phyloP scores from a whole-genome alignment of 2,113 vertebrate genomes.

The Montifringilla adamsi region DNA sequence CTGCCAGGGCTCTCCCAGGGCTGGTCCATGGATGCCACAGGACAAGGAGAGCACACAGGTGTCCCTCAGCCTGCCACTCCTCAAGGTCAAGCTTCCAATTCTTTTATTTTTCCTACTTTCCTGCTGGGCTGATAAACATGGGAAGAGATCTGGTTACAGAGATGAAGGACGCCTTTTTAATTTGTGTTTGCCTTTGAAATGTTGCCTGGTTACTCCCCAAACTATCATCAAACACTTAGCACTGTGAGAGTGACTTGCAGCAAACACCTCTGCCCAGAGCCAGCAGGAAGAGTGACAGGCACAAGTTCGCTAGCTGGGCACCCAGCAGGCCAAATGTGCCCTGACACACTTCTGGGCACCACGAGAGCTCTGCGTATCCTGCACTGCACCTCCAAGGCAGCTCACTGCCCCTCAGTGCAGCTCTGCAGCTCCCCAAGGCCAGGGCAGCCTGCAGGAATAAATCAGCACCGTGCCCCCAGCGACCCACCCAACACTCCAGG shows the following conservation, averaged over 20 bases:
- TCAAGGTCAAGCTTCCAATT: background rate
- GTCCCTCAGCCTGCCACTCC: background rate
- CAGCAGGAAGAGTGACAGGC: conserved; percentile 30
- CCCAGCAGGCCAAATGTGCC: background rate
- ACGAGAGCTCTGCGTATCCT: background rate
- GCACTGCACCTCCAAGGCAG: background rate
- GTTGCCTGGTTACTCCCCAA: conserved; percentile 55
- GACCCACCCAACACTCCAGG: background rate
- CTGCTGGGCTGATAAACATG: background rate
- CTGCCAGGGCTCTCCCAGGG: background rate
- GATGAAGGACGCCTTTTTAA: background rate
- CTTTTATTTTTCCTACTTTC: background rate
- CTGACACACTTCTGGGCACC: background rate
- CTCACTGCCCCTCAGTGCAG: background rate
- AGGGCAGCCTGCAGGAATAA: background rate
- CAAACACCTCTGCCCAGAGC: background rate
- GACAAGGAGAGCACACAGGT: background rate
- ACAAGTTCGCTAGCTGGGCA: background rate
- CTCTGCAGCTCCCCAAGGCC: background rate
- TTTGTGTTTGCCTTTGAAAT: conserved; percentile 22
- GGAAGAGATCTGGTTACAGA: conserved; percentile 21
- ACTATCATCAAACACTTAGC: conserved; percentile 24
- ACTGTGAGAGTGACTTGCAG: background rate
- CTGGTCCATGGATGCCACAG: rapidly evolving
- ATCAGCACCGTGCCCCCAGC: background rate